Conservation (phyloP, 2,888 invertebrate genomes). For the Volucella inflata region DNA sequence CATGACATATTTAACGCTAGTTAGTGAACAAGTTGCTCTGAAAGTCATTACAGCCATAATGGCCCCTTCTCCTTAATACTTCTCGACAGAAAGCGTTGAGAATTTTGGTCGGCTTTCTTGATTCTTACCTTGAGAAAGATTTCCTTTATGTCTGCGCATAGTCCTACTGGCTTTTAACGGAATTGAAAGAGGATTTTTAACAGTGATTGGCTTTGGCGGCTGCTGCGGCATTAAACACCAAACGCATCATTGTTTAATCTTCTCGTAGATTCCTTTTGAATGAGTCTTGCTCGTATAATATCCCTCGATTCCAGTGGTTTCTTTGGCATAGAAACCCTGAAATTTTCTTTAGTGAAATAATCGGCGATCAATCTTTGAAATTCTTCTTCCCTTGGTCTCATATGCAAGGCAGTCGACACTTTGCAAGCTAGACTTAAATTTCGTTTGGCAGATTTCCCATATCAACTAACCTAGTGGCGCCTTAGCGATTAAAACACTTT, state of each 20-base stretch:
- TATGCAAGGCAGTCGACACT: no score
- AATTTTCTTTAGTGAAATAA: conserved; percentile 11
- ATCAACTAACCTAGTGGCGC: not conserved
- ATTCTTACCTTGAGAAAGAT: conserved; percentile 79
- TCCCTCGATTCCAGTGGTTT: conserved; percentile 1
- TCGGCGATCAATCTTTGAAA: not conserved
- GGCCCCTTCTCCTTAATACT: not conserved
- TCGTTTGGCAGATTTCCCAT: not conserved
- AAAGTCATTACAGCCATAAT: conserved; percentile 76
- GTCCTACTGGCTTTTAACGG: conserved; percentile 75
- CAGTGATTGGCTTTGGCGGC: conserved; percentile 75
- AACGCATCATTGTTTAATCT: conserved; percentile 45
- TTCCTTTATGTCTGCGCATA: conserved; percentile 79
- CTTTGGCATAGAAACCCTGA: not conserved
- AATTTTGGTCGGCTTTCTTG: conserved; percentile 75
- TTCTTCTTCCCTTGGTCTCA: not conserved
- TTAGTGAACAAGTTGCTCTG: conserved; percentile 73
- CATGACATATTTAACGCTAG: conserved; percentile 70
- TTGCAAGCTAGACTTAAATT: not conserved
- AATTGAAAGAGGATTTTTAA: conserved; percentile 78
- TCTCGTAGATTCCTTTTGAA: not conserved
- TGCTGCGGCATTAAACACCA: conserved; percentile 79
- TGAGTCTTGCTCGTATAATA: not conserved
- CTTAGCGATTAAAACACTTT: not conserved
- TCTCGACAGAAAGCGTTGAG: conserved; percentile 78